Evolutionary conservation across 2,797 vertebrate genomes (phyloP), one percentile per base, ranked within the genome.

Genomic region (Oreonectes daqikongensis): DNA sequence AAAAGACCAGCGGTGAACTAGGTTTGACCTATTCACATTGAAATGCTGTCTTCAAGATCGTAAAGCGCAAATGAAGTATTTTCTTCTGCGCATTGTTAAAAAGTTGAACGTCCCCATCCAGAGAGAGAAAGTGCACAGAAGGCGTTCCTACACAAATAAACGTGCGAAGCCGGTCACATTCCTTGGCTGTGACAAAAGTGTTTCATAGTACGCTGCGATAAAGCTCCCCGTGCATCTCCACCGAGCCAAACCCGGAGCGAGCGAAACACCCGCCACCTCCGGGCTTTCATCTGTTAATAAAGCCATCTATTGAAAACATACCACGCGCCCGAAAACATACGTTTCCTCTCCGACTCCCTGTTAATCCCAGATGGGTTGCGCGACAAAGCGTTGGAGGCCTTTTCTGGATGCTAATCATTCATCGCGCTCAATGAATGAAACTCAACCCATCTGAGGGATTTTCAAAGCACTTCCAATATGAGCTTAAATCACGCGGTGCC

Each of bases 101-200:
- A 10, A 35, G 35, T 35, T 9, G 12, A 42, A 42, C 40, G 40
- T 42, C 35, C 10, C 9, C 35, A 35, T 1, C 53, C 32, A 53
- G 46, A 67, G 52, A 68, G 64, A 76, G 53, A 35, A 42, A 42
- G 40, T 12, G 12, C 44, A 60, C 57, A 44, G 64, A 48, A 11
- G 8, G 53, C 52, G 35, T 46, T 42, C 66, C 65, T 72, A 69
- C 44, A 69, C 53, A 82, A 78, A 73, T 71, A 57, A 75, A 82
- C 79, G 75, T 81, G 66, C 48, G 66, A 65, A 73, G 69, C 69
- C 68, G 46, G 57, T 77, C 77, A 50, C 81, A 84, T 84, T 84
- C 81, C 75, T 83, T 65, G 72, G 46, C 28, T 35, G 79, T 84
- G 82, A 83, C 78, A 84, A 78, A 82, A 79, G 80, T 82, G 80